Evolutionary conservation across 2,888 invertebrate genomes (phyloP).

Genomic region (Diaphora mendica): DNA sequence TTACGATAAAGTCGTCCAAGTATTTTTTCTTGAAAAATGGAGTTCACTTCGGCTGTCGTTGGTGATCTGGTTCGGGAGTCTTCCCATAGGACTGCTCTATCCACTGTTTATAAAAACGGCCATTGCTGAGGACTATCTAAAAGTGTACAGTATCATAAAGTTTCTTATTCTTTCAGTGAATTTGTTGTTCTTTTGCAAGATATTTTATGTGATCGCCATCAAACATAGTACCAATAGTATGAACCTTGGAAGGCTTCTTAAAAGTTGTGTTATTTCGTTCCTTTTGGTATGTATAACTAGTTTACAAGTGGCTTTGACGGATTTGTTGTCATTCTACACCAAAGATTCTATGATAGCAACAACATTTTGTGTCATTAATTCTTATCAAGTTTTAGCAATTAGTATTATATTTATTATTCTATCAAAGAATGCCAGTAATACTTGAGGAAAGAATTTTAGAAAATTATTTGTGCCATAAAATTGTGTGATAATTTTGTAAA

Average conservation of each 20-base stretch:
- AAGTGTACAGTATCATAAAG: constrained; percentile 50
- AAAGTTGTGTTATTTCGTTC: constrained; percentile 26
- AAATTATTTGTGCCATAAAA: background rate
- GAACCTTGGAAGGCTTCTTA: constrained; percentile 21
- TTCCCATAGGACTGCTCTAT: constrained; percentile 15
- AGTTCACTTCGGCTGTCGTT: constrained; percentile 14
- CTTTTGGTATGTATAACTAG: constrained; percentile 28
- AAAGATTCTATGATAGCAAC: constrained; percentile 7
- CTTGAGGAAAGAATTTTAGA: background rate
- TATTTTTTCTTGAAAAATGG: constrained; percentile 16
- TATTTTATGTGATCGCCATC: constrained; percentile 53
- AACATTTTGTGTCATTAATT: constrained; percentile 28
- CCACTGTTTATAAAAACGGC: constrained; percentile 8
- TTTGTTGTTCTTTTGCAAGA: constrained; percentile 55
- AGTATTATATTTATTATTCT: constrained; percentile 30
- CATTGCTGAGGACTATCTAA: background rate
- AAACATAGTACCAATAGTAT: constrained; percentile 33
- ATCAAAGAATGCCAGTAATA: constrained; percentile 18
- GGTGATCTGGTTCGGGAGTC: constrained; percentile 15
- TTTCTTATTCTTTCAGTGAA: constrained; percentile 57
- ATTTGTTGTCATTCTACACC: constrained; percentile 16
- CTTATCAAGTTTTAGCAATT: constrained; percentile 29
- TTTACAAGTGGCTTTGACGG: constrained; percentile 28
- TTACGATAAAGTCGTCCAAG: constrained; percentile 30
- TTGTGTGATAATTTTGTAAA: background rate